A percentile compares a stretch with the other conserved stretches of the same genome.
phyloP scores from a whole-genome alignment of 1,140 invertebrate genomes.

The Metopolophium dirhodum region DNA sequence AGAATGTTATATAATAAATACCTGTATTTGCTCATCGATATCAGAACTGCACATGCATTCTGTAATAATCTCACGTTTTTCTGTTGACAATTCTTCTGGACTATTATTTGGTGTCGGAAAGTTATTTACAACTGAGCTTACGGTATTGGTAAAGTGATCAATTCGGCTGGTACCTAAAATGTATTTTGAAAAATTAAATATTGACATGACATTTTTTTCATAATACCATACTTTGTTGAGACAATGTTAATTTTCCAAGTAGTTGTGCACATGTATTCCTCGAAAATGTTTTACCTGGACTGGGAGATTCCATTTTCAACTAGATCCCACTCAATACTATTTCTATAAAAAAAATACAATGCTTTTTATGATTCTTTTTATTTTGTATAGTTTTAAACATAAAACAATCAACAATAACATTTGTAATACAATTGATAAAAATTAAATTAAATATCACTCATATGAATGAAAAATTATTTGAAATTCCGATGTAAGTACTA shows the following conservation, averaged over 20 bases:
- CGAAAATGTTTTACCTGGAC: constrained; percentile 52
- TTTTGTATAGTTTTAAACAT: too few relatives aligned
- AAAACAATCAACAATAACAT: too few relatives aligned
- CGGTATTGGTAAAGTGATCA: background rate
- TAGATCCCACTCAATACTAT: background rate
- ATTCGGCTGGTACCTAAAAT: background rate
- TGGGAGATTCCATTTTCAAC: constrained; percentile 59
- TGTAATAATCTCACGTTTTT: constrained; percentile 67
- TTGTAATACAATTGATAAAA: too few relatives aligned
- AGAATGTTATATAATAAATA: constrained; percentile 30
- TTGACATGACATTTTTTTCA: background rate
- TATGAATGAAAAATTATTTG: too few relatives aligned
- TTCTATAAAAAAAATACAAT: too few relatives aligned
- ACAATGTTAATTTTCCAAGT: constrained; percentile 58
- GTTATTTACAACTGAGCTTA: background rate
- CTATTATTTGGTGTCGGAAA: constrained; percentile 67
- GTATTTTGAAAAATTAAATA: background rate
- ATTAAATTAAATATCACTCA: too few relatives aligned
- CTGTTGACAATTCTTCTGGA: constrained; percentile 74
- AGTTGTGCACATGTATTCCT: constrained; percentile 60
- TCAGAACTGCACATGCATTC: constrained; percentile 69
- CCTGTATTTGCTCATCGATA: constrained; percentile 67
- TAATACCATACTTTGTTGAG: background rate
- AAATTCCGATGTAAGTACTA: too few relatives aligned
- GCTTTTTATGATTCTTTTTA: too few relatives aligned